Evolutionary conservation across 2,797 vertebrate genomes (phyloP).

Genomic region (Eulemur albifrons): DNA sequence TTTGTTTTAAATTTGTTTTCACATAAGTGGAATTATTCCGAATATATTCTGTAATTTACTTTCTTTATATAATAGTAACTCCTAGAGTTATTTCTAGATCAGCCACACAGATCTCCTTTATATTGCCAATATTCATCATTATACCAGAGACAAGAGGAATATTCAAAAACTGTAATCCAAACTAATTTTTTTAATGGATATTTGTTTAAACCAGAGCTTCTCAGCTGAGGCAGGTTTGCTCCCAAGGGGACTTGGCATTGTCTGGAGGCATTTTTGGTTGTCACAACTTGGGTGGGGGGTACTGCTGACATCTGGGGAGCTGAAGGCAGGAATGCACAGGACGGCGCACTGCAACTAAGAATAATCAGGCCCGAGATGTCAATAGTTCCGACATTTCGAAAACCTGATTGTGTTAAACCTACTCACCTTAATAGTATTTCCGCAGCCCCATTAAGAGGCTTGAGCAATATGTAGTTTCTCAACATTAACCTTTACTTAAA

Average conservation of each 20-base stretch:
- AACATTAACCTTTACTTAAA: background rate
- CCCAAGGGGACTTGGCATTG: background rate
- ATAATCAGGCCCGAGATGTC: background rate
- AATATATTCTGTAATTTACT: background rate
- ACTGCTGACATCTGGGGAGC: background rate
- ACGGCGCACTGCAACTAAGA: background rate
- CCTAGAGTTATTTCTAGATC: background rate
- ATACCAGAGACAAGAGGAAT: background rate
- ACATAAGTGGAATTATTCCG: background rate
- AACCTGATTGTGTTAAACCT: background rate
- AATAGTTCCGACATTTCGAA: background rate
- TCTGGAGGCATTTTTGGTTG: background rate
- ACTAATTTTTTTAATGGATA: background rate
- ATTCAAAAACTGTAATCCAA: background rate
- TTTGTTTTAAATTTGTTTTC: background rate
- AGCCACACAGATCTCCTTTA: background rate
- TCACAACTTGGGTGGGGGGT: background rate
- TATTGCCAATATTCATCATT: background rate
- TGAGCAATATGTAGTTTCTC: background rate
- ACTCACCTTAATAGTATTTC: background rate
- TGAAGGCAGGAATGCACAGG: background rate
- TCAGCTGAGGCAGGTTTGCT: background rate
- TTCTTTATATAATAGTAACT: background rate
- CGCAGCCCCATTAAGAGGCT: background rate
- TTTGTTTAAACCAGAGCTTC: background rate